Percentiles rank a stretch among this genome's conserved stretches.
Conservation (phyloP, 2,888 invertebrate genomes). For the Eilema griseolum region DNA sequence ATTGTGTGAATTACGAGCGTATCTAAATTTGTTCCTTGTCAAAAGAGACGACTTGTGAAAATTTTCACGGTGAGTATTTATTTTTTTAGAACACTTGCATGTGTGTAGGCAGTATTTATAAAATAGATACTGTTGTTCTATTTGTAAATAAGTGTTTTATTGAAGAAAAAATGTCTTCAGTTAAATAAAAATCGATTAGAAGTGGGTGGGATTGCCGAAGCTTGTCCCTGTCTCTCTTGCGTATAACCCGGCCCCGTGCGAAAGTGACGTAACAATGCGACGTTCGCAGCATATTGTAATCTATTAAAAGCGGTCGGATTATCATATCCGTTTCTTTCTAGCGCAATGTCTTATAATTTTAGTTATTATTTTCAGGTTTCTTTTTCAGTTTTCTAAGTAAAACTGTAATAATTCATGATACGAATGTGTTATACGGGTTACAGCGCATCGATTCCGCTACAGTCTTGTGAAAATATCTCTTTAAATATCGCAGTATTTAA, state of each 20-base stretch:
- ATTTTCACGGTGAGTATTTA: constrained; percentile 80
- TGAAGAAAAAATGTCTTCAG: constrained; percentile 54
- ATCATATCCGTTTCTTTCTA: constrained; percentile 66
- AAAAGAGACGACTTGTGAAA: constrained; percentile 71
- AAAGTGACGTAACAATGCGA: constrained; percentile 74
- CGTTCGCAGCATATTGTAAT: constrained; percentile 52
- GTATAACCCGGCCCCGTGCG: constrained; percentile 74
- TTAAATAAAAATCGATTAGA: constrained; percentile 84
- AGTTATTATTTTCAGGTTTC: constrained; percentile 57
- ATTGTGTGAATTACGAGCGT: constrained; percentile 79
- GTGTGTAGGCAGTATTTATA: constrained; percentile 48
- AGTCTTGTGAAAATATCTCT: constrained; percentile 14
- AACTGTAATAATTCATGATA: constrained; percentile 44
- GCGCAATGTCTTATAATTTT: constrained; percentile 63
- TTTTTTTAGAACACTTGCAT: constrained; percentile 54
- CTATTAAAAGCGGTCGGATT: constrained; percentile 66
- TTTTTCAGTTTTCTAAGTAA: constrained; percentile 68
- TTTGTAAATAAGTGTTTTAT: constrained; percentile 53
- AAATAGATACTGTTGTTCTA: constrained; percentile 48
- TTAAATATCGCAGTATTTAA: constrained; percentile 49
- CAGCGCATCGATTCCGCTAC: constrained; percentile 27
- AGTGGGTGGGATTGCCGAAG: constrained; percentile 80
- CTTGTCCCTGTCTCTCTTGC: constrained; percentile 47
- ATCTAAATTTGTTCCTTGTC: constrained; percentile 84
- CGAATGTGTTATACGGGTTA: constrained; percentile 26